Percentiles rank a stretch among this genome's conserved stretches.
phyloP scores from a whole-genome alignment of 1,140 invertebrate species.

The Zaprionus africanus region DNA sequence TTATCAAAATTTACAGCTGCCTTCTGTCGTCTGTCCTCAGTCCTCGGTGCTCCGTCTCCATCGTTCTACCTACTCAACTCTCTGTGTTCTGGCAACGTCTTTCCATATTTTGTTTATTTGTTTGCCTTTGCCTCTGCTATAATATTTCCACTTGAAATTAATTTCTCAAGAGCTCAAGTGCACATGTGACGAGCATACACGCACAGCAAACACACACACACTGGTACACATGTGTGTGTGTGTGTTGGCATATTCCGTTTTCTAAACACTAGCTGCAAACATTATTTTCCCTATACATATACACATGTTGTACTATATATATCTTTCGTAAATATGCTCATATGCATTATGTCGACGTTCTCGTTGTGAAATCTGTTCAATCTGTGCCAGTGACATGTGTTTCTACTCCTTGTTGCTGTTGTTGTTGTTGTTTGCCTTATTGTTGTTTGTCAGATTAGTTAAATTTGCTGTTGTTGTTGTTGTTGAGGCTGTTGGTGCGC shows the following conservation, averaged over 20 bases:
- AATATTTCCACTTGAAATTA: conserved; percentile 82
- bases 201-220: conserved; percentile 15
- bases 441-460: conserved; percentile 62
- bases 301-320: conserved; percentile 29
- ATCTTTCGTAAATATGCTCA: conserved; percentile 69
- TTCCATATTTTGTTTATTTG: conserved; percentile 77
- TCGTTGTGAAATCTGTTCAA: conserved; percentile 76
- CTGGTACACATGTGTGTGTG: not conserved
- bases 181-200: conserved; percentile 70
- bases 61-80: not conserved
- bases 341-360: conserved; percentile 70
- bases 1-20: conserved; percentile 60
- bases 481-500: conserved; percentile 23
- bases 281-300: conserved; percentile 39
- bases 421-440: conserved; percentile 36
- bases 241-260: conserved; percentile 52
- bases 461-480: conserved; percentile 41
- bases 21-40: conserved; percentile 20
- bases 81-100: conserved; percentile 11
- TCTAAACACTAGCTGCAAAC: conserved; percentile 74
- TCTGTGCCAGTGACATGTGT: conserved; percentile 77
- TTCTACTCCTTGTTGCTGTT: conserved; percentile 36
- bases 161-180: conserved; percentile 81
- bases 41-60: not conserved
- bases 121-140: conserved; percentile 60